Evolutionary conservation across 2,113 vertebrate species (phyloP), one percentile per base, ranked within the genome.

Genomic region (Megaceryle torquata): DNA sequence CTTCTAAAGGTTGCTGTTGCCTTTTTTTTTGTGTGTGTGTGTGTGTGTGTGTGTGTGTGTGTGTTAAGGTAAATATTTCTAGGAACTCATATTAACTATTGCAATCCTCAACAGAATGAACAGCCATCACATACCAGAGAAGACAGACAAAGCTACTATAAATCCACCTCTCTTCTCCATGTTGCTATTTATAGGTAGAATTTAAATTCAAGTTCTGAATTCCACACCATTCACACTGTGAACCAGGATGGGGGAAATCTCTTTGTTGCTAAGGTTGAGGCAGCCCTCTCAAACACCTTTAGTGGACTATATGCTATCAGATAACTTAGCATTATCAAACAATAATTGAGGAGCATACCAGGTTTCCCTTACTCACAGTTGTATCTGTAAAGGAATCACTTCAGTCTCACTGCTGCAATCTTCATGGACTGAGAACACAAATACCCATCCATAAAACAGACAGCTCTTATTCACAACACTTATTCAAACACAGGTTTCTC

Each of bases 251-350:
- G 20, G 7, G 17, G 10, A 81, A 43, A 44, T 5, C 2, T 46
- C 21, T 53, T 56, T 10, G 39, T 81, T 74, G 46, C 44, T 53
- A n/a, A 74, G 28, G 26, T 53, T 57, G 33, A 64, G 18, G 15
- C 24, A 86, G 48, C 13, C 33, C 39, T 64, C 37, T 59, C 59
- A 48, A 88, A 51, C 7, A 60, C 18, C 4, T 9, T 76, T 21
- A 35, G 9, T 2, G 8, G 28, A 57, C 8, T 33, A 6, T 9
- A 48, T 3, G 1, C 24, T 61, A 41, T 28, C 11, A n/a, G 3
- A 0, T 48, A 51, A 18, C 59, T 68, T 18, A 37, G 51, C 37
- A 21, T 17, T 79, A 71, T 14, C 22, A 65, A 65, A 33, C 17
- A 56, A n/a, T 39, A 78, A 35, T 3, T 46, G 33, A 11, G 79